A percentile compares a stretch with the other conserved stretches of the same genome.
These are phyloP conservation scores for Elephas maximus DNA, from an alignment of 2,113 vertebrate species.

Conservation along the genomic window DNA sequence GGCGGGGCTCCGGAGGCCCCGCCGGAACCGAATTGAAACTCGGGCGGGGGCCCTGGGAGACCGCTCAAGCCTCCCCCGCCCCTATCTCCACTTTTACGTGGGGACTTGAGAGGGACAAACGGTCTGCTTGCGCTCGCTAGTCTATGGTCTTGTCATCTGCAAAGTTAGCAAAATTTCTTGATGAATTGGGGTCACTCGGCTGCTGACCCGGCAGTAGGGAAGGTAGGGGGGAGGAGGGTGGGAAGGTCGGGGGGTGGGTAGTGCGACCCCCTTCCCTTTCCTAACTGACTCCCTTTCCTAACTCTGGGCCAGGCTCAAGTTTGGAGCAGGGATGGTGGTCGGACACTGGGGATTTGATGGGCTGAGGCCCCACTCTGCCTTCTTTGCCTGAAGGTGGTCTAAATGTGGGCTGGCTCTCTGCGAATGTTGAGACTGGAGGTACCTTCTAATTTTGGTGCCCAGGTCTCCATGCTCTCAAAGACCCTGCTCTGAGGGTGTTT, in stretches of 20 bases:
- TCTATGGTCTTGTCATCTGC: not conserved
- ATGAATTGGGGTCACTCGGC: rapidly evolving
- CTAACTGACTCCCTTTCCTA: not conserved
- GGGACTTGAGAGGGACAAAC: not conserved
- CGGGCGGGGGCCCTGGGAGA: not conserved
- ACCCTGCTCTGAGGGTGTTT: not conserved
- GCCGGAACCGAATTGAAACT: not conserved
- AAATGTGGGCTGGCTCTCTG: not conserved
- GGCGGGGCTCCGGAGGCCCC: not conserved
- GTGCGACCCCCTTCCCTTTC: not conserved
- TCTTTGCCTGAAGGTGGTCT: not conserved
- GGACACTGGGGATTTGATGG: not conserved
- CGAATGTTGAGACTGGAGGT: not conserved
- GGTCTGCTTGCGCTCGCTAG: rapidly evolving
- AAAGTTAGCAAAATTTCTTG: not conserved
- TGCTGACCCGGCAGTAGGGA: not conserved
- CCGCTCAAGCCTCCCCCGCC: not conserved
- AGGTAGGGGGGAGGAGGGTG: no score
- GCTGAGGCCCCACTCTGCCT: not conserved
- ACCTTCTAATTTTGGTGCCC: not conserved
- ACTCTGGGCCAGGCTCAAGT: not conserved
- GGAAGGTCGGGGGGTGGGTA: no score
- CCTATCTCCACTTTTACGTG: rapidly evolving
- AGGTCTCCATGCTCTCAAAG: not conserved
- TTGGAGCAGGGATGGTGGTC: not conserved